Evolutionary conservation across 2,888 invertebrate genomes (phyloP).

Genomic region (Drosophila borealis): DNA sequence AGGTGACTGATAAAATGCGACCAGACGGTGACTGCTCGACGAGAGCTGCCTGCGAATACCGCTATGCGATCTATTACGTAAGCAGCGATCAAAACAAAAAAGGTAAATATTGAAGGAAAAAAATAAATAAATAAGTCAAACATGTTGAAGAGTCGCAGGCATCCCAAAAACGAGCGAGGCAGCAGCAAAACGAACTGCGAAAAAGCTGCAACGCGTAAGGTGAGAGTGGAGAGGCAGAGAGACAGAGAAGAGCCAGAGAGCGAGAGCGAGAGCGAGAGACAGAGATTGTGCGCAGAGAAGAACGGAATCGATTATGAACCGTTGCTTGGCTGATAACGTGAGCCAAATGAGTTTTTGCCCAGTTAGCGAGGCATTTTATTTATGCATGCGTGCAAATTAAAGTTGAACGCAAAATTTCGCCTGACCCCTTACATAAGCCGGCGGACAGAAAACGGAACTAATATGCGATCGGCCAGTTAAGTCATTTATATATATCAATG

Average conservation of each 20-base stretch:
- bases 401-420: conserved; percentile 53
- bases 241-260: not conserved
- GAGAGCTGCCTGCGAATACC: conserved; percentile 41
- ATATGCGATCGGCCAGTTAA: conserved; percentile 29
- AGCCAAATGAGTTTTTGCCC: conserved; percentile 24
- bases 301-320: conserved; percentile 24
- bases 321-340: conserved; percentile 41
- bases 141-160: conserved; percentile 50
- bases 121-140: conserved; percentile 68
- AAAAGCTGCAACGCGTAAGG: conserved; percentile 22
- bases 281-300: conserved; percentile 5
- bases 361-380: conserved; percentile 29
- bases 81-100: conserved; percentile 77
- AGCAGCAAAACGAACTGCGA: conserved; percentile 35
- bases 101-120: conserved; percentile 72
- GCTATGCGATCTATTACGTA: conserved; percentile 63
- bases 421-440: conserved; percentile 65
- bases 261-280: conserved; percentile 5
- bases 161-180: conserved; percentile 20
- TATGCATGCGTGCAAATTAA: conserved; percentile 51
- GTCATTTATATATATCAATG: conserved; percentile 7
- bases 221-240: conserved; percentile 13
- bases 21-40: conserved; percentile 29
- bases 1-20: conserved; percentile 34
- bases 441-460: conserved; percentile 67